Conservation (phyloP, 2,888 invertebrate species). For the Escarpia spicata region DNA sequence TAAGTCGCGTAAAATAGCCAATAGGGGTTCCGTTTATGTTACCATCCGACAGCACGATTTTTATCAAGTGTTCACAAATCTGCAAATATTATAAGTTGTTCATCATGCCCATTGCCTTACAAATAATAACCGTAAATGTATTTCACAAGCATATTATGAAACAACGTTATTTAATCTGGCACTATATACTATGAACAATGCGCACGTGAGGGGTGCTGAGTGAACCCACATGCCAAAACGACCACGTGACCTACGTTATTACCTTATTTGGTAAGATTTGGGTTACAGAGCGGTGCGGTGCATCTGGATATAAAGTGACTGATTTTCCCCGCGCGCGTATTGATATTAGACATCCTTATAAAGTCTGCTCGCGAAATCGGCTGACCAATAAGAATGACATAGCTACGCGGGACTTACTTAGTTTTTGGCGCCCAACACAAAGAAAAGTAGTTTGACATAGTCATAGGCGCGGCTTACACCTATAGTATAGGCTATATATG, state of each 20-base stretch:
- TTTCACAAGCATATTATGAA: neutral
- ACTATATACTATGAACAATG: constrained; percentile 16
- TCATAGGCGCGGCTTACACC: too few species aligned
- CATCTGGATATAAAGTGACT: neutral
- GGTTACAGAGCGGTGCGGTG: neutral
- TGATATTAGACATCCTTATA: neutral
- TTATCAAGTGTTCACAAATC: neutral
- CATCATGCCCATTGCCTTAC: neutral
- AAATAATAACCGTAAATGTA: neutral
- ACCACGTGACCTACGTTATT: constrained; percentile 7
- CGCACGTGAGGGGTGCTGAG: constrained; percentile 16
- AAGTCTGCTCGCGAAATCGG: neutral
- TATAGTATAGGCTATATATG: too few species aligned
- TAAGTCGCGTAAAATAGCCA: neutral
- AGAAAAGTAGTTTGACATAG: too few species aligned
- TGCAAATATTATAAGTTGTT: neutral
- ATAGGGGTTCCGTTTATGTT: neutral
- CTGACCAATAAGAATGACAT: neutral
- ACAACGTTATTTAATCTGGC: neutral
- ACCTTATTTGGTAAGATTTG: constrained; percentile 16
- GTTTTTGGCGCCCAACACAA: too few species aligned
- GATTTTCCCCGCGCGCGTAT: neutral
- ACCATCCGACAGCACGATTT: neutral
- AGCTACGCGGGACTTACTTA: neutral
- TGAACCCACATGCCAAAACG: constrained; percentile 12